phyloP scores from a whole-genome alignment of 2,113 vertebrate species.

The Grus americana region DNA sequence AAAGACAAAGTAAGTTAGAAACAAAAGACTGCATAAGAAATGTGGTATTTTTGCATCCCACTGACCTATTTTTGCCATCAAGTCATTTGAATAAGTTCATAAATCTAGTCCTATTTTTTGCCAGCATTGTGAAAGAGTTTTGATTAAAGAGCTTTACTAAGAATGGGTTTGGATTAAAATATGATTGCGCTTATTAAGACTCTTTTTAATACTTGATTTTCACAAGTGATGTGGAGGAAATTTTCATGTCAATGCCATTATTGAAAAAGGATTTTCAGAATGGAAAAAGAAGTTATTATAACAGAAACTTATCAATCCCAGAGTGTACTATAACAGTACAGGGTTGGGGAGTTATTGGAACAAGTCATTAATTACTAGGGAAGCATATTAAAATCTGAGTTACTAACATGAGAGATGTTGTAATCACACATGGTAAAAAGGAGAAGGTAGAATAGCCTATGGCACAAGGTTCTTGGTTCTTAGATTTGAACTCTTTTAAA shows the following conservation, averaged over 20 bases:
- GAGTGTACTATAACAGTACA: not conserved
- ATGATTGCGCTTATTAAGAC: constrained; percentile 30
- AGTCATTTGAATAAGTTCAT: constrained; percentile 27
- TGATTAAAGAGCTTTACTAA: constrained; percentile 39
- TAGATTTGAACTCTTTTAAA: not conserved
- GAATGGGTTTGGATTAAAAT: constrained; percentile 26
- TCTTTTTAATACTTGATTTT: constrained; percentile 19
- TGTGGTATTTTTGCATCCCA: not conserved
- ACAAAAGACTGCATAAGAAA: not conserved
- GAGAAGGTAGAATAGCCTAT: not conserved
- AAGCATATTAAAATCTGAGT: not conserved
- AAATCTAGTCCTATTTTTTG: constrained; percentile 21
- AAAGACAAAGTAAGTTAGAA: not conserved
- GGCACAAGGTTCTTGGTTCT: not conserved
- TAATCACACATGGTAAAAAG: not conserved
- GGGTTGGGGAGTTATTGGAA: not conserved
- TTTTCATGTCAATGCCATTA: not conserved
- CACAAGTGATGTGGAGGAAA: constrained; percentile 9
- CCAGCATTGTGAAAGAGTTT: not conserved
- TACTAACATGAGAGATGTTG: not conserved
- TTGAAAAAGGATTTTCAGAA: not conserved
- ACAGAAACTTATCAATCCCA: not conserved
- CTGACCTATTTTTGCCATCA: constrained; percentile 51
- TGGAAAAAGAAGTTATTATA: not conserved
- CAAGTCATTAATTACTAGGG: not conserved